phyloP scores from a whole-genome alignment of 2,113 vertebrate species.

The Pampusana beccarii region DNA sequence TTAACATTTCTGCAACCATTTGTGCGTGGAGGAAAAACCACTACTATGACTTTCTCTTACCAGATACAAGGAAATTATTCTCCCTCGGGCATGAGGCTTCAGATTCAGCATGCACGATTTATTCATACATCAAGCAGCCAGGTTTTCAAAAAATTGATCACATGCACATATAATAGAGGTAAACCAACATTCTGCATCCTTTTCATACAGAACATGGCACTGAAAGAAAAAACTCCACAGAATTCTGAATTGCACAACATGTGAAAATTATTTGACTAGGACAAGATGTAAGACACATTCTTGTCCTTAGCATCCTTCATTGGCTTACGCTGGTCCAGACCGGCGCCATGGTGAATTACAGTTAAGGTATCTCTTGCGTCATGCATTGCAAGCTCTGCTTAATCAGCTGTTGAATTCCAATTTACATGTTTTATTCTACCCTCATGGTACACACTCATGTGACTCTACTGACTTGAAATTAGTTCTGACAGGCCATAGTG shows the following conservation, averaged over 20 bases:
- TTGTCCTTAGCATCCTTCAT: not conserved
- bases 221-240: not conserved
- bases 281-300: not conserved
- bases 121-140: not conserved
- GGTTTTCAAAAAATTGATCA: not conserved
- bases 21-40: not conserved
- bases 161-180: not conserved
- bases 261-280: not conserved
- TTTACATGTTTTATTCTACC: not conserved
- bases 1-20: not conserved
- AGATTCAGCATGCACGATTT: not conserved
- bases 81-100: not conserved
- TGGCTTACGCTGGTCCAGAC: not conserved
- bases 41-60: not conserved
- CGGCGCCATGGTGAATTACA: not conserved
- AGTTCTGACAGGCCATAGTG: not conserved
- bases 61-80: not conserved
- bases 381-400: not conserved
- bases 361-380: not conserved
- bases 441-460: not conserved
- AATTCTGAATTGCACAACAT: not conserved
- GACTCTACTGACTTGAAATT: not conserved
- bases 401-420: not conserved
- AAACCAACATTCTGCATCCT: not conserved
- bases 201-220: not conserved